Percentiles rank a stretch among this genome's conserved stretches.
These are phyloP conservation scores for Glareola pratincola DNA, from an alignment of 2,113 vertebrate genomes.

Conservation along the genomic window DNA sequence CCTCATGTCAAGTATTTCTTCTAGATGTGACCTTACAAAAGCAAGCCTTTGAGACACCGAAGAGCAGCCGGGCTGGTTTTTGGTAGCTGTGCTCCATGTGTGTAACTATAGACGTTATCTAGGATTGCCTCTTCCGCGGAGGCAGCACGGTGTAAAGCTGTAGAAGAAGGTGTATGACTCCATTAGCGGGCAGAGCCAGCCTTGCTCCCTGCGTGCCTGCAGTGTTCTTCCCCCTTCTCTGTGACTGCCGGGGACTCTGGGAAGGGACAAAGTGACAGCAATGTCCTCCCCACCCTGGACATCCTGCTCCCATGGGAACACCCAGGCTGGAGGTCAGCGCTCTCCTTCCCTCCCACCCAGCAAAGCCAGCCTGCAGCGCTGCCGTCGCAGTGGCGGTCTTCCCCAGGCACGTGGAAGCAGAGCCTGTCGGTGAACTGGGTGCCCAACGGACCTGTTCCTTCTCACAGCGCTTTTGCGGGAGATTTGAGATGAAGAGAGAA, in stretches of 20 bases:
- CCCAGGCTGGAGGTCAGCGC: not conserved
- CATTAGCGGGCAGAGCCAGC: not conserved
- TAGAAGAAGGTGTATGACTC: not conserved
- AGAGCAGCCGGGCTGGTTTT: not conserved
- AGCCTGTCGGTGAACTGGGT: not conserved
- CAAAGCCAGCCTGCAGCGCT: not conserved
- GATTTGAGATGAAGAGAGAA: not conserved
- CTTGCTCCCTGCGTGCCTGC: not conserved
- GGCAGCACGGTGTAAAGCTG: not conserved
- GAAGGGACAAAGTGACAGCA: not conserved
- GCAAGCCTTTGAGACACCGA: not conserved
- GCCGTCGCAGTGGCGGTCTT: not conserved
- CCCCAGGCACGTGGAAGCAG: not conserved
- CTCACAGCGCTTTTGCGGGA: not conserved
- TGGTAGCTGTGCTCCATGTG: not conserved
- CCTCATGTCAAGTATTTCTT: not conserved
- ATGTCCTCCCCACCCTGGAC: not conserved
- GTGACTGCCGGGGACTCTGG: not conserved
- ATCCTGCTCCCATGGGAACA: not conserved
- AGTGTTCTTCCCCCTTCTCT: not conserved
- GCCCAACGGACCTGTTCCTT: not conserved
- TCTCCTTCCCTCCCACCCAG: not conserved
- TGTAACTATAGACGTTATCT: fast-evolving
- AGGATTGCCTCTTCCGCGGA: not conserved
- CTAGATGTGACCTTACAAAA: not conserved